These are phyloP conservation scores for Ochotona curzoniae DNA, from an alignment of 2,113 vertebrate species.

Conservation along the genomic window DNA sequence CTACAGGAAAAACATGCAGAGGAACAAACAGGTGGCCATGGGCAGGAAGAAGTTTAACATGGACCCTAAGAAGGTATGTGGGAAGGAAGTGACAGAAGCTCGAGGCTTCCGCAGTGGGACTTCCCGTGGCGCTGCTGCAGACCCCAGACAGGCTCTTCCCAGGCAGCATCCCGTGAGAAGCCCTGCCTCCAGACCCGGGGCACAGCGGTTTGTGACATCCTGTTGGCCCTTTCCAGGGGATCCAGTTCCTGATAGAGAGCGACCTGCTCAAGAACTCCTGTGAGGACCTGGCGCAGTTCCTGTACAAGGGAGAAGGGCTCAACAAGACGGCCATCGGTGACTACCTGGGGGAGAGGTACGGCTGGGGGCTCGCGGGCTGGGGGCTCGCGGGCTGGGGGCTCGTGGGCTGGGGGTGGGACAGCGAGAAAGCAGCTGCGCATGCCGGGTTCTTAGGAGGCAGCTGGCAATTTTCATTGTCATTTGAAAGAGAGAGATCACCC, in stretches of 20 bases:
- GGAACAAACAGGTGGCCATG: constrained; percentile 99
- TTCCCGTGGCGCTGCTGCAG: no score
- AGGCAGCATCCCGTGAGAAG: neutral
- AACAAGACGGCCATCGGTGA: constrained; percentile 99
- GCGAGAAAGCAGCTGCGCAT: neutral
- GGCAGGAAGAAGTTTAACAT: constrained; percentile 99
- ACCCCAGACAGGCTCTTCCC: no score
- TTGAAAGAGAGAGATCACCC: no score
- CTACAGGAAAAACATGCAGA: constrained; percentile 98
- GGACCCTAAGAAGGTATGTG: constrained; percentile 98
- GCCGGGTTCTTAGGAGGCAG: no score
- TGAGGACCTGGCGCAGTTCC: constrained; percentile 96
- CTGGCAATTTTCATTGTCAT: no score
- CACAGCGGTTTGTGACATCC: no score
- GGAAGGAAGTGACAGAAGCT: rapidly evolving
- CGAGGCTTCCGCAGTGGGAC: rapidly evolving
- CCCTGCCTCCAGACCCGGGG: neutral
- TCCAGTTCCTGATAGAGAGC: constrained; percentile 97
- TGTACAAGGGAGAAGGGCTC: constrained; percentile 97
- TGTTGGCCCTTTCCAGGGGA: constrained; percentile 89
- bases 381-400: rapidly evolving
- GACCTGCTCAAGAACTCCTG: constrained; percentile 96
- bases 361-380: rapidly evolving
- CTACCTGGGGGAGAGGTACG: constrained; percentile 96
- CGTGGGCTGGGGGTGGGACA: rapidly evolving